Percentiles rank a stretch among this genome's conserved stretches.
phyloP scores from a whole-genome alignment of 2,113 vertebrate genomes.

The Theristicus caerulescens region DNA sequence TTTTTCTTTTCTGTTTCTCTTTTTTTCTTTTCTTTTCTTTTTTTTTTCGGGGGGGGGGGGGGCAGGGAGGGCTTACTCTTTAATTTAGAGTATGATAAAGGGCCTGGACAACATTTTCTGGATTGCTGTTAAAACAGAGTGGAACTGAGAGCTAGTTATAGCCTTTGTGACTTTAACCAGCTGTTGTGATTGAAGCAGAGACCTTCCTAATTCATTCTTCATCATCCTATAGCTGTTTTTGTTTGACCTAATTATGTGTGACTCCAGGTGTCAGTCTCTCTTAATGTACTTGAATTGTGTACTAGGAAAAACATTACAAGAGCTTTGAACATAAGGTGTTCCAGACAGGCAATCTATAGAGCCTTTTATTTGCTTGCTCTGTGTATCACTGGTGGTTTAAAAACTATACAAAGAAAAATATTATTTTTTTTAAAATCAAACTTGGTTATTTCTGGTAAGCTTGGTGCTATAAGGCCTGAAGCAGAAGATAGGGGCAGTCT shows the following conservation, averaged over 20 bases:
- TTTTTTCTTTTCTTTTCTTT: rapidly evolving
- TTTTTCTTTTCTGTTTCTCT: not conserved
- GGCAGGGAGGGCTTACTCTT: not conserved
- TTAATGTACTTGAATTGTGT: not conserved
- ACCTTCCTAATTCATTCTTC: not conserved
- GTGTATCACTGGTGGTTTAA: not conserved
- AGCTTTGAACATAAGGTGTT: not conserved
- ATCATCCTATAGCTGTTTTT: not conserved
- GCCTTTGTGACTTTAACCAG: not conserved
- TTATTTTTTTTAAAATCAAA: not conserved
- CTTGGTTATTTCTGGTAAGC: not conserved
- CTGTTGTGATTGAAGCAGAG: not conserved
- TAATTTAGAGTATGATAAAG: not conserved
- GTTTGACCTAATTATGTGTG: not conserved
- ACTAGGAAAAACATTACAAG: not conserved
- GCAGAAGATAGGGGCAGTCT: not conserved
- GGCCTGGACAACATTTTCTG: not conserved
- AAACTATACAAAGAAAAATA: not conserved
- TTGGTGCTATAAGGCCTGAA: not conserved
- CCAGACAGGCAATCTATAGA: not conserved
- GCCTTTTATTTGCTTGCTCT: not conserved
- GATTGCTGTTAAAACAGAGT: not conserved
- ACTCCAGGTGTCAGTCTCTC: not conserved
- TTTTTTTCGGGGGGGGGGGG: rapidly evolving
- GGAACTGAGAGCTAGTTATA: not conserved